Base-by-base conservation (phyloP, 1,140 invertebrate genomes). In the Heliothis virescens region DNA sequence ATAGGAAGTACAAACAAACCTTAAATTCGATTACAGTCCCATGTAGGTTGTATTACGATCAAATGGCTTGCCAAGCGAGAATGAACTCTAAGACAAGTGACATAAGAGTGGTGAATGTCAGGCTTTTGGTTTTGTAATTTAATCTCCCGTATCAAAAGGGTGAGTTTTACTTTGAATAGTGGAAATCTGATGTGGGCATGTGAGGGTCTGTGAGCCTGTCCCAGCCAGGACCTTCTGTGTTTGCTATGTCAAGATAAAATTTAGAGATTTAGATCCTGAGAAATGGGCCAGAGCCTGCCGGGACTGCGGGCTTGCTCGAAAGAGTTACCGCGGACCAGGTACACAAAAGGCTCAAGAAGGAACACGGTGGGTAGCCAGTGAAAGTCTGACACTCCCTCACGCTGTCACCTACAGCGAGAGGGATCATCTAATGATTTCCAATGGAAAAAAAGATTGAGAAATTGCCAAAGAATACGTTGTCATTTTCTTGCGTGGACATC, bases 101-200 rank as follows among this genome's bases (percentile, higher is more conserved):
- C 16, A 21, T 12, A 16, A 67, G 29, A 16, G 16, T 21, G 18
- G 2, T 11, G 63, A 13, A 67, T 48, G 41, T 47, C 10, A n/a
- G 3, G 18, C 13, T 21, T 29, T 29, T 29, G 11, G 21, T 4
- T 16, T 16, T 13, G 41, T 21, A 67, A 41, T 41, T 41, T 41
- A 41, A 71, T 21, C 48, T 71, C 67, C 18, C 13, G 18, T 53
- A 69, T 71, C 67, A 71, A 53, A 53, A 71, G 50, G 48, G 18
- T 29, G 4, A 5, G 48, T 71, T 71, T 71, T 53, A 13, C 48
- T 71, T 71, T 71, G 67, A 26, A 53, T 29, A 52, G 12, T 53
- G 41, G 3, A 67, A 48, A 48, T 48, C 63, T 48, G 41, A 47
- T 65, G 62, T 12, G 53, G 53, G 53, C 15, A 53, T 48, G 67